phyloP scores from a whole-genome alignment of 1,140 invertebrate genomes.

The Diprion similis region DNA sequence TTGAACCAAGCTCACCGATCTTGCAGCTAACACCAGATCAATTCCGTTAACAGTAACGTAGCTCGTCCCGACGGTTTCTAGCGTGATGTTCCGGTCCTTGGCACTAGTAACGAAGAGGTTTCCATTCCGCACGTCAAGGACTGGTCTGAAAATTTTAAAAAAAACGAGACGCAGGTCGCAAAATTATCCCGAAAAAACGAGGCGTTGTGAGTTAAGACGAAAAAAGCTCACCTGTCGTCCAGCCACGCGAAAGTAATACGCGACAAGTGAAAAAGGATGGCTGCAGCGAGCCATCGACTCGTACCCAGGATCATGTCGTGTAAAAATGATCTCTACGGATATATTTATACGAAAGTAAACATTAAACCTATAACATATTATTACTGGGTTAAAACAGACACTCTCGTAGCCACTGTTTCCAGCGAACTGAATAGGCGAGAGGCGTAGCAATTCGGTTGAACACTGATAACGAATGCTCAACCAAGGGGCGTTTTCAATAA shows the following conservation, averaged over 20 bases:
- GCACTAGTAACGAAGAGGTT: conserved; percentile 71
- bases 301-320: background rate
- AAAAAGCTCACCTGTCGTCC: conserved; percentile 26
- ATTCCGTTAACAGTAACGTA: conserved; percentile 68
- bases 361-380: too few species aligned
- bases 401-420: conserved; percentile 11
- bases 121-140: conserved; percentile 68
- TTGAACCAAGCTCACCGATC: conserved; percentile 46
- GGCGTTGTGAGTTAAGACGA: too few species aligned
- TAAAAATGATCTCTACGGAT: too few species aligned
- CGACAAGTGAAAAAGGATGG: conserved; percentile 17
- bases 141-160: conserved; percentile 60
- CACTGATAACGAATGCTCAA: background rate
- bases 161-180: background rate
- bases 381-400: conserved; percentile 17
- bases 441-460: conserved; percentile 24
- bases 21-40: conserved; percentile 62
- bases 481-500: background rate
- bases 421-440: conserved; percentile 25
- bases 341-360: too few species aligned
- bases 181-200: too few species aligned
- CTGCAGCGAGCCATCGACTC: conserved; percentile 16
- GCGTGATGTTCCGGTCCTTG: conserved; percentile 70
- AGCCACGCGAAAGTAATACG: conserved; percentile 27
- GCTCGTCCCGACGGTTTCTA: conserved; percentile 67